Evolutionary conservation across 2,113 vertebrate species (phyloP), one percentile per base, ranked within the genome.

Genomic region (Calyptomena viridis): DNA sequence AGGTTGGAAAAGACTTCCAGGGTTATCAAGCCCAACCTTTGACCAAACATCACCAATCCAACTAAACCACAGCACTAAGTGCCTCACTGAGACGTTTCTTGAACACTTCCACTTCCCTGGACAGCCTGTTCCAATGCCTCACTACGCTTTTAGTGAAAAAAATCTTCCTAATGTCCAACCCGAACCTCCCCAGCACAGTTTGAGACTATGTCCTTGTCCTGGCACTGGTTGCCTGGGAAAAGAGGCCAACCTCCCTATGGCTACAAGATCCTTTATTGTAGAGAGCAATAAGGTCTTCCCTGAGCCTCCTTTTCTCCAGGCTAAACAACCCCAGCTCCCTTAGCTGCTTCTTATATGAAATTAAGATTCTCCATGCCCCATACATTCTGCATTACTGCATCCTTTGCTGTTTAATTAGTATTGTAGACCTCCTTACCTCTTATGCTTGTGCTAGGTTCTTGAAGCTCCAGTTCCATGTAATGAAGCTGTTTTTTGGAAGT

Each of bases 391-490:
- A 39, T 55, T 53, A 37, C 24, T 76, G 33, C 42, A 35, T 59
- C 35, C 35, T 33, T 35, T 37, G 14, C 37, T 77, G 8, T 75
- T 84, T 39, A 42, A 40, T 27, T 22, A 47, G 22, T 9, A 40
- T 2, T 68, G 28, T 12, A 39, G 58, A 22, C 5, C 66, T 78
- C 33, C 63, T 96, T 98, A 98, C 98, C 99, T 98, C 98, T 98
- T 92, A 98, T 80, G 28, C 94, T 96, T 12, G 96, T 91, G 23
- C 96, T 86, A 2, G 95, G 90, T 50, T 98, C 98, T 49, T 97
- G 98, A 83, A 98, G 98, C 90, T 98, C 98, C 95, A 99, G 91
- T 93, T 99, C 98, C 91, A 98, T 97, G 95, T 99, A 98, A 89
- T 99, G 98, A 59, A 98, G 98, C 87, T 98, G 98, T 92, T 97